Percentiles rank a stretch among this genome's conserved stretches.
Evolutionary conservation across 2,113 vertebrate species (phyloP).

Genomic region (Aptenodytes forsteri): DNA sequence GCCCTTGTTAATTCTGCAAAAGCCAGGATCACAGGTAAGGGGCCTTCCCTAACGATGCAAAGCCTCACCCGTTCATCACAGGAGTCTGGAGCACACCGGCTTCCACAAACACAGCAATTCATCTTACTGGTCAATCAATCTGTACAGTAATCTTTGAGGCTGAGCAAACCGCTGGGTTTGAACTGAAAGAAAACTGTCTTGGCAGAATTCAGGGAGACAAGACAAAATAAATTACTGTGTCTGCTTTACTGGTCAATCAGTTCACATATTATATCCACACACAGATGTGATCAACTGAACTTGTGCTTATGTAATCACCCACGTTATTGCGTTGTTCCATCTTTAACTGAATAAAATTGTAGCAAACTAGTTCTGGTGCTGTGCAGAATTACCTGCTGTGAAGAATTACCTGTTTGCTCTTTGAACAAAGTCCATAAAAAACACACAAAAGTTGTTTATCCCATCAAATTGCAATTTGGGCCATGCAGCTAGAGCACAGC

Average conservation of each 20-base stretch:
- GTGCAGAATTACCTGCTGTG: background rate
- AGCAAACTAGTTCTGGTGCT: background rate
- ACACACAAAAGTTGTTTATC: background rate
- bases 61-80: background rate
- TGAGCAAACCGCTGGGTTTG: background rate
- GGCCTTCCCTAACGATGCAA: background rate
- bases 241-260: background rate
- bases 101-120: background rate
- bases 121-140: background rate
- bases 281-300: background rate
- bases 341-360: background rate
- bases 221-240: background rate
- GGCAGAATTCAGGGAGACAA: background rate
- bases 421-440: background rate
- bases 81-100: background rate
- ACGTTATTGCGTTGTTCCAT: background rate
- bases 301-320: background rate
- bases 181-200: background rate
- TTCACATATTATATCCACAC: background rate
- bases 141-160: background rate
- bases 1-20: background rate
- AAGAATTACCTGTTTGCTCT: background rate
- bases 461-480: background rate
- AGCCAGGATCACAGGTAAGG: background rate
- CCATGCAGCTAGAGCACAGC: background rate